These are phyloP conservation scores for Calephelis virginiensis DNA, from an alignment of 1,140 invertebrate genomes.

Conservation along the genomic window DNA sequence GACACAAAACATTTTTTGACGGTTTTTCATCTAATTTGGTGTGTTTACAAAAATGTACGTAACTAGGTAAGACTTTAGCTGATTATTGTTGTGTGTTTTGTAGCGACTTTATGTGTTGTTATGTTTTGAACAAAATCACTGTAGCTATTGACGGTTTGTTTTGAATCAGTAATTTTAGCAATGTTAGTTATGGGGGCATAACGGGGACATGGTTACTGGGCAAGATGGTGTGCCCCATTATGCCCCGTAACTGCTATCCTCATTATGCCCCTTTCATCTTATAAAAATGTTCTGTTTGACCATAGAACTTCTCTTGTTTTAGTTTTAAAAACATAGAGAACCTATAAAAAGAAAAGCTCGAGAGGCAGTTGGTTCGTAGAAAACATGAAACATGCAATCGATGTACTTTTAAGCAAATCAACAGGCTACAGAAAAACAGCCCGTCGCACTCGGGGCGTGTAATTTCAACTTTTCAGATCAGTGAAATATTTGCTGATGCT, in stretches of 20 bases:
- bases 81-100: constrained; percentile 6
- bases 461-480: constrained; percentile 44
- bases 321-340: constrained; percentile 32
- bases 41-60: constrained; percentile 14
- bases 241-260: constrained; percentile 20
- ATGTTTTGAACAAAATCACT: constrained; percentile 19
- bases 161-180: constrained; percentile 13
- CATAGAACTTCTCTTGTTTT: constrained; percentile 22
- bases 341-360: constrained; percentile 27
- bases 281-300: constrained; percentile 2
- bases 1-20: constrained; percentile 3
- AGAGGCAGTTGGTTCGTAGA: constrained; percentile 27
- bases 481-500: constrained; percentile 50
- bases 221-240: constrained; percentile 27
- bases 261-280: constrained; percentile 18
- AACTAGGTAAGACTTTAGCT: constrained; percentile 22
- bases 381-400: constrained; percentile 32
- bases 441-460: constrained; percentile 32
- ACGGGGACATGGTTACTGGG: constrained; percentile 24
- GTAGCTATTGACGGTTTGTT: not conserved
- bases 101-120: not conserved
- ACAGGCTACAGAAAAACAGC: constrained; percentile 34
- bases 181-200: constrained; percentile 20
- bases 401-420: constrained; percentile 29
- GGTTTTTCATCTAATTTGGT: constrained; percentile 17